Evolutionary conservation across 1,140 invertebrate species (phyloP).

Genomic region (Metaphire vulgaris): DNA sequence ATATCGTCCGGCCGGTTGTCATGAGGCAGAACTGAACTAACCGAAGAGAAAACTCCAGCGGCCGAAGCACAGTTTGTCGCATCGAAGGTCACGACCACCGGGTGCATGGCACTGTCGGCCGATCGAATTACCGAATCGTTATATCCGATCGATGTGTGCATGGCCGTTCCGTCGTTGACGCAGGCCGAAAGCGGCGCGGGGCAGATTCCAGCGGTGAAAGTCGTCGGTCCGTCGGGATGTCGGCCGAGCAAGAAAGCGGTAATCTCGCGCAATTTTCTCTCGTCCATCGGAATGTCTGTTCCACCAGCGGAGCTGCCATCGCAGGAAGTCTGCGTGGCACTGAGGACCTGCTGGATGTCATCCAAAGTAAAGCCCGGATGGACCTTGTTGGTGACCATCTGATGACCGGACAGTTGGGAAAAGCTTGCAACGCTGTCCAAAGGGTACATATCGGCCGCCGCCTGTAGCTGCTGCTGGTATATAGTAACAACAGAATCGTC

Average conservation of each 20-base stretch:
- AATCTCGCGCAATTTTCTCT: conserved; percentile 8
- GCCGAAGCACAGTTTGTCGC: neutral
- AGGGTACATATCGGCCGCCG: neutral
- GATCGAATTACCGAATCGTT: no score
- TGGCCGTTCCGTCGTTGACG: no score
- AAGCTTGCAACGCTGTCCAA: neutral
- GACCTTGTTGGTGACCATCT: neutral
- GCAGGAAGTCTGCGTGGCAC: neutral
- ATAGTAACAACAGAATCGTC: neutral
- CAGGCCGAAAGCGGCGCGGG: neutral
- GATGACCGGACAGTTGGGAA: neutral
- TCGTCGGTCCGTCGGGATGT: neutral
- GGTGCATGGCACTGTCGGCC: neutral
- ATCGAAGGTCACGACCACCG: neutral
- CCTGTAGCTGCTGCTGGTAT: neutral
- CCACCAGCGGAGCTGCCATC: neutral
- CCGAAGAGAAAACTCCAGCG: no score
- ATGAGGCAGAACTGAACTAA: neutral
- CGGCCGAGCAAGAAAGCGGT: conserved; percentile 9
- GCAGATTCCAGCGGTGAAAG: neutral
- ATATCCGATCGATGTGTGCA: neutral
- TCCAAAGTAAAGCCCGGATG: neutral
- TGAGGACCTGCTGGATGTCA: neutral
- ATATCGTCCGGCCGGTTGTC: neutral
- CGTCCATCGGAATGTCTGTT: conserved; percentile 18